Conservation (phyloP, 2,797 vertebrate genomes). For the Hirundo rustica region DNA sequence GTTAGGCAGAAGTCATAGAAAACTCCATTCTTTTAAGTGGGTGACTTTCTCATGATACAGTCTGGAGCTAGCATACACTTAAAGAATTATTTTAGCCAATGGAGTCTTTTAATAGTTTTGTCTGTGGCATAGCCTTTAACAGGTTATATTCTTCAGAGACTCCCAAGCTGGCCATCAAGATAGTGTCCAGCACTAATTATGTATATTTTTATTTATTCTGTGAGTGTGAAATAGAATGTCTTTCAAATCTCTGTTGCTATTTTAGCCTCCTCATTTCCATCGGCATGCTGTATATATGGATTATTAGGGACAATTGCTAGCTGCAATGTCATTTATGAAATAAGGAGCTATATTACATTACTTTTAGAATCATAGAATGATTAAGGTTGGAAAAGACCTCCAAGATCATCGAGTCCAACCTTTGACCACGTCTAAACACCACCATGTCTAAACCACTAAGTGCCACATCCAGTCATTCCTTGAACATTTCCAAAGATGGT, state of each 20-base stretch:
- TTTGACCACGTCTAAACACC: background rate
- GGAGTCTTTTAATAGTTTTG: background rate
- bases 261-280: background rate
- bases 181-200: background rate
- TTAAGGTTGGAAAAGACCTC: background rate
- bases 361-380: background rate
- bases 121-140: background rate
- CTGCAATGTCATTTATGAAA: background rate
- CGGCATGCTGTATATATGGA: background rate
- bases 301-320: background rate
- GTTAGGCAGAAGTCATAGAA: constrained; percentile 33
- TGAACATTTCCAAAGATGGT: background rate
- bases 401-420: background rate
- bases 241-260: background rate
- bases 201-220: background rate
- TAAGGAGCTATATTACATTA: background rate
- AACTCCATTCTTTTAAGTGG: constrained; percentile 3
- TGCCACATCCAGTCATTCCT: background rate
- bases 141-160: background rate
- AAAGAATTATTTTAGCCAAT: constrained; percentile 9
- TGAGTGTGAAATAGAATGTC: background rate
- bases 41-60: background rate
- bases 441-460: background rate
- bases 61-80: background rate
- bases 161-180: background rate